Evolutionary conservation across 35 echinoderm and acorn worm genomes (phyloP), one percentile per base, ranked within the genome.

Genomic region (Heliocidaris erythrogramma): DNA sequence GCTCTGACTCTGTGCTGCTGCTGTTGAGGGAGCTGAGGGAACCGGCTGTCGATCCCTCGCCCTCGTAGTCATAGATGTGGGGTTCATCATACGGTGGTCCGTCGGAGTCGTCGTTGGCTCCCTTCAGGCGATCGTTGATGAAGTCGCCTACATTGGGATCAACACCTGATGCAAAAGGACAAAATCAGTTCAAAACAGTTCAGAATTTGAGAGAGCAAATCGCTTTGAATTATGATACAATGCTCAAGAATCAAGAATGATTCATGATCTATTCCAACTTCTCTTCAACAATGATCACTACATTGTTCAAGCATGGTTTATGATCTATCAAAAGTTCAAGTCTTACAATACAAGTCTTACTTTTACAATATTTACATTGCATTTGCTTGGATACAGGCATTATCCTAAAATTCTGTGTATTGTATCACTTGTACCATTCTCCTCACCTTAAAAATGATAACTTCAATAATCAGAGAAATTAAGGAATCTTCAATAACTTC

Each of bases 1-100:
- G 98, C 30, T 96, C 96, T 3, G 93, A 95, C n/a, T 99, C 98
- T 7, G 95, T 95, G 59, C 96, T 97, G 31, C 96, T 97, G 94
- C 98, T 99, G 95, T 99, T 97, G 30, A 99, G 94, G 35, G 98
- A 99, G 86, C 98, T 99, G 13, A 99, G 95, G 5, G 94, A 95
- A 9, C 98, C 98, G 8, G 98, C 96, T 29, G 98, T 96, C 4
- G 98, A 99, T 0, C 98, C 98, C 52, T 99, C 98, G 6, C 98
- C 98, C 85, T 99, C 98, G 85, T 94, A 99, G 91, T 99, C 96
- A 42, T 95, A 99, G 12, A 94, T 94, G 93, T 94, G 96, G 24
- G 97, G 94, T 13, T 96, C 96, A 65, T 99, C 96, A 90, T 99
- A 97, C 17, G 98, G 96, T 21, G 96, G 95, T 10, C 95, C 96